Evolutionary conservation across 2,113 vertebrate species (phyloP), one percentile per base, ranked within the genome.

Genomic region (Nettapus auritus): DNA sequence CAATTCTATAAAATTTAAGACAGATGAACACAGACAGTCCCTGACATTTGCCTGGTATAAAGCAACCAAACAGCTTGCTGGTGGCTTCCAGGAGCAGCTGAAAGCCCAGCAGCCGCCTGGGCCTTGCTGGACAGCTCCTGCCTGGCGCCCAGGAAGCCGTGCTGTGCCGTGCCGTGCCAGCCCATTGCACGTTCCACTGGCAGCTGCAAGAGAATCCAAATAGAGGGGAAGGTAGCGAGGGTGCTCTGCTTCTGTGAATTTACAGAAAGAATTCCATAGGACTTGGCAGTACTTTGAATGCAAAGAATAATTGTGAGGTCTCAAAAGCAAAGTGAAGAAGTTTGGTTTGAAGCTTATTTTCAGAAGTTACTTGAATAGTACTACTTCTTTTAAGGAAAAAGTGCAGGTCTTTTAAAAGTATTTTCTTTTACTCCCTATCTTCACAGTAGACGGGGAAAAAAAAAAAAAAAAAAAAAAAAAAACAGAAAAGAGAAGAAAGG

Each of bases 21-120:
- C 6, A 6, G 28, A 1, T 16, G 44, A 3, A 23, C 46, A 14
- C 6, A 2, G 56, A 4, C 31, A 3, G 3, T 2, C 2, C 23
- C 12, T 0, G 1, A 1, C 4, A 63, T 19, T 46, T 0, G 1
- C 28, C 26, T 0, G 0, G 38, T 3, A 5, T 9, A 9, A 10
- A 40, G 0, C 18, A 15, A 46, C 55, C 4, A 1, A 44, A n/a
- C 9, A 2, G 53, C 11, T 0, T 3, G 48, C 3, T 0, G 22
- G 6, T 38, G 81, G 29, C 7, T 59, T 1, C 2, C 5, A 2
- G 66, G n/a, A 28, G 36, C 36, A 63, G 62, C 62, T 63, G 62
- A 38, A 48, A 48, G 46, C 46, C 20, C 46, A 9, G 38, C 36
- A 59, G 53, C 50, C 7, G 7, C 60, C 29, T 15, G 10, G 85